Conservation (phyloP, 2,797 vertebrate species). For the Paedocypris micromegethes region DNA sequence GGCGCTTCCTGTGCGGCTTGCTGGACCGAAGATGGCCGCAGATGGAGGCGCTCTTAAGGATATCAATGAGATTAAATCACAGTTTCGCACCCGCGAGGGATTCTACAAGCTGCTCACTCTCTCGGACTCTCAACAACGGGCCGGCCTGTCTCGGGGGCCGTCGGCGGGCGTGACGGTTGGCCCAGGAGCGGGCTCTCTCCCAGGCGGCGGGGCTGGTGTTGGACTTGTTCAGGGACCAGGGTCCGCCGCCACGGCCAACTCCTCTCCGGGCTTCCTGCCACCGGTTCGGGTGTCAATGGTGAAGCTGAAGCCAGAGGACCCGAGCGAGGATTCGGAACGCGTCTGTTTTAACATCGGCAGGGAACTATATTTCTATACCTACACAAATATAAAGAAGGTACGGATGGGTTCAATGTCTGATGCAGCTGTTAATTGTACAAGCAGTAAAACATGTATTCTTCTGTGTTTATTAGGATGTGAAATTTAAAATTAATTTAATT, state of each 20-base stretch:
- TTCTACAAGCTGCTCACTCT: slow-evolving; percentile 88
- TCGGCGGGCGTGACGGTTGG: slow-evolving; percentile 60
- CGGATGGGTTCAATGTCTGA: slow-evolving; percentile 32
- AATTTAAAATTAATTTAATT: no score
- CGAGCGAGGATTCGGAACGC: slow-evolving; percentile 78
- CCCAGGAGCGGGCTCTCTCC: slow-evolving; percentile 61
- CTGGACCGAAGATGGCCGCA: slow-evolving; percentile 76
- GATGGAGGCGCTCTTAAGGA: slow-evolving; percentile 78
- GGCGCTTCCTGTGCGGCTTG: slow-evolving; percentile 70
- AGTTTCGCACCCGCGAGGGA: slow-evolving; percentile 88
- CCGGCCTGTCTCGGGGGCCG: slow-evolving; percentile 67
- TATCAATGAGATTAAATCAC: slow-evolving; percentile 87
- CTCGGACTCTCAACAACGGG: slow-evolving; percentile 80
- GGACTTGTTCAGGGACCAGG: slow-evolving; percentile 74
- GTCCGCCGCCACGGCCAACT: slow-evolving; percentile 65
- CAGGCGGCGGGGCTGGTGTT: slow-evolving; percentile 67
- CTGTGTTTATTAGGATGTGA: no score
- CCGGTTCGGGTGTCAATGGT: slow-evolving; percentile 85
- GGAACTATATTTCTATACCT: slow-evolving; percentile 87
- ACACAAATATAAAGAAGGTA: slow-evolving; percentile 85
- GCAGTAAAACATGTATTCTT: no score
- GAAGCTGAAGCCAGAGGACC: slow-evolving; percentile 79
- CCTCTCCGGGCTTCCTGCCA: slow-evolving; percentile 74
- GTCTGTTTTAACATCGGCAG: slow-evolving; percentile 89
- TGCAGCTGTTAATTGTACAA: background rate